Percentiles rank a stretch among this genome's conserved stretches.
These are phyloP conservation scores for Ceratotherium simum DNA, from an alignment of 2,113 vertebrate genomes.

Conservation along the genomic window DNA sequence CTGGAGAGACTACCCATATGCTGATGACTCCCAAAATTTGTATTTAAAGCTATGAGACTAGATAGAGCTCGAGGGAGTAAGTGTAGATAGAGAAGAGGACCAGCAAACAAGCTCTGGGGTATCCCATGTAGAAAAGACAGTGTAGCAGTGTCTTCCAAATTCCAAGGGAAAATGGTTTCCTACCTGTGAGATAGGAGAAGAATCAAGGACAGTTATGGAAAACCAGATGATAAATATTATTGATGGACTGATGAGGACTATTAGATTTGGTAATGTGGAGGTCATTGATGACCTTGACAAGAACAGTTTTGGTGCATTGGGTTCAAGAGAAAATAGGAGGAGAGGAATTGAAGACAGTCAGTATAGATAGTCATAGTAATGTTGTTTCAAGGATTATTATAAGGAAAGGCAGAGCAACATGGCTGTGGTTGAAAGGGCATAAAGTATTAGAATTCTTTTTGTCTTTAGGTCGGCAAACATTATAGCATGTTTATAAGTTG, in stretches of 20 bases:
- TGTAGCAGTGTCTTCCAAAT: neutral
- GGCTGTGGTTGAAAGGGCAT: neutral
- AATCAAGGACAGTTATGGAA: neutral
- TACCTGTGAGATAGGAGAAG: neutral
- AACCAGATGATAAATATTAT: neutral
- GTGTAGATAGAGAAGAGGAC: neutral
- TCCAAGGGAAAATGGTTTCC: neutral
- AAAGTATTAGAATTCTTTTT: neutral
- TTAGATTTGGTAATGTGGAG: constrained; percentile 8
- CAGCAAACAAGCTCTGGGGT: neutral
- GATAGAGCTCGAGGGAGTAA: neutral
- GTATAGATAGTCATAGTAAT: neutral
- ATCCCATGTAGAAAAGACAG: neutral
- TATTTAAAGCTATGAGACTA: neutral
- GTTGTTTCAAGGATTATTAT: neutral
- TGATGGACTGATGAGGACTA: neutral
- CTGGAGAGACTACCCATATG: neutral
- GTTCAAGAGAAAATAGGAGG: neutral
- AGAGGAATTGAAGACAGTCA: neutral
- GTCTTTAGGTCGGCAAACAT: neutral
- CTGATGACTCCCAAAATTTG: neutral
- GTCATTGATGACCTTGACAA: constrained; percentile 4
- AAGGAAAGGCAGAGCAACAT: neutral
- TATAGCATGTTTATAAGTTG: neutral
- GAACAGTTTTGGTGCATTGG: neutral